Evolutionary conservation across 2,797 vertebrate species (phyloP).

Genomic region (Neoniphon sammara): DNA sequence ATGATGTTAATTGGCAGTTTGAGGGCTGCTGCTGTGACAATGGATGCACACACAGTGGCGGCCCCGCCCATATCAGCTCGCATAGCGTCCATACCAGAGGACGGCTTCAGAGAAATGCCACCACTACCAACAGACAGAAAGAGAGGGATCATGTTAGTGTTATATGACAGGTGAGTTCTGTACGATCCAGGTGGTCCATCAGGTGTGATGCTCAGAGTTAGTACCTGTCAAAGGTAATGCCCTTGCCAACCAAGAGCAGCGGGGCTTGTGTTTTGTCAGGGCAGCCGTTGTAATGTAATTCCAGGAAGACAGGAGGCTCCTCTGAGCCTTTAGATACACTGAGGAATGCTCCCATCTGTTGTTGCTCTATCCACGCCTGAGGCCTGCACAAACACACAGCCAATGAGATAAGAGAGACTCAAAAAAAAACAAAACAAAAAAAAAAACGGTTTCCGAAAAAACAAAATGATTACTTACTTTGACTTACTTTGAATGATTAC

Average conservation of each 20-base stretch:
- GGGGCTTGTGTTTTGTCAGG: conserved; percentile 81
- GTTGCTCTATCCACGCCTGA: conserved; percentile 90
- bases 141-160: neutral
- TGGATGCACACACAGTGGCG: conserved; percentile 91
- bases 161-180: neutral
- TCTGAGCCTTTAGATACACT: conserved; percentile 96
- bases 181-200: too few relatives aligned
- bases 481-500: too few relatives aligned
- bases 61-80: conserved; percentile 98
- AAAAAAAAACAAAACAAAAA: too few relatives aligned
- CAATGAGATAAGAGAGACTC: neutral
- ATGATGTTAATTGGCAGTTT: conserved; percentile 92
- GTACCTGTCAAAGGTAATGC: conserved; percentile 97
- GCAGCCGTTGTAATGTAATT: conserved; percentile 91
- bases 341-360: conserved; percentile 95
- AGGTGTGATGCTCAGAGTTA: neutral
- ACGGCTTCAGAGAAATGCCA: conserved; percentile 96
- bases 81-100: conserved; percentile 96
- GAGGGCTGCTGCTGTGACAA: conserved; percentile 92
- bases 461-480: too few relatives aligned
- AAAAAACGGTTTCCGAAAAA: neutral
- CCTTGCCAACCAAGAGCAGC: conserved; percentile 94
- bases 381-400: conserved; percentile 74
- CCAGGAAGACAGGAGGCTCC: conserved; percentile 94
- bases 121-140: conserved; percentile 80